Percentiles rank a stretch among this genome's conserved stretches.
phyloP scores from a whole-genome alignment of 2,888 invertebrate species.

The Anoplius nigerrimus region DNA sequence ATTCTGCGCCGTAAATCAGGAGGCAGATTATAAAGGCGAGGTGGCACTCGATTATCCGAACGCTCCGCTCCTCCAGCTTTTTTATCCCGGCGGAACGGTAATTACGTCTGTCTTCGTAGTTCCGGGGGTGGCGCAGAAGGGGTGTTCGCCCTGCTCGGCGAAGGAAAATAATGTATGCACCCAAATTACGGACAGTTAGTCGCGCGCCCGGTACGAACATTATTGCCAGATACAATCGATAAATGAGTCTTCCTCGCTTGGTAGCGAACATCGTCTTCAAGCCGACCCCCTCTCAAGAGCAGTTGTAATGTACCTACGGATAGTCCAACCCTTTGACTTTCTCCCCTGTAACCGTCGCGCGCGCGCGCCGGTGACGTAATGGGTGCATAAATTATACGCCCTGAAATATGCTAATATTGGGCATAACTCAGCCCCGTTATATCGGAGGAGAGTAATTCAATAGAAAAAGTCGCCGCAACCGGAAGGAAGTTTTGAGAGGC shows the following conservation, averaged over 20 bases:
- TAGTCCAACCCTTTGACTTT: constrained; percentile 51
- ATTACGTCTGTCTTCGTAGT: too few relatives aligned
- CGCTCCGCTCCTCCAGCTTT: too few relatives aligned
- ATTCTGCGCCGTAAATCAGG: too few relatives aligned
- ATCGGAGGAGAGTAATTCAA: constrained; percentile 49
- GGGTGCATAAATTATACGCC: constrained; percentile 58
- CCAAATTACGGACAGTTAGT: constrained; percentile 18
- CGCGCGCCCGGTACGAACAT: constrained; percentile 18
- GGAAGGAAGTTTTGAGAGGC: constrained; percentile 36
- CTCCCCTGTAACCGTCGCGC: constrained; percentile 31
- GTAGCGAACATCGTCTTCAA: constrained; percentile 22
- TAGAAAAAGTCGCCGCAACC: constrained; percentile 42
- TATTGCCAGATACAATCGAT: constrained; percentile 47
- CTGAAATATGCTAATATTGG: constrained; percentile 58
- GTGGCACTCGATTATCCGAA: too few relatives aligned
- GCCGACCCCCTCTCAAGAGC: constrained; percentile 28
- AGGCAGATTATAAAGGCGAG: too few relatives aligned
- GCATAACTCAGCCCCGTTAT: constrained; percentile 43
- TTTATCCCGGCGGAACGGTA: too few relatives aligned
- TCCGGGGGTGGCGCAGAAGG: too few relatives aligned
- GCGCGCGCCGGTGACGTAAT: constrained; percentile 48
- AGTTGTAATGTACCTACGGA: constrained; percentile 36
- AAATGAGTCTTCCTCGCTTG: constrained; percentile 41
- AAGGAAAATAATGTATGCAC: constrained; percentile 7
- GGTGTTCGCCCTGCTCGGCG: not conserved